Percentiles rank a stretch among this genome's conserved stretches.
Conservation (phyloP, 2,797 vertebrate genomes). For the Sardinella longiceps region DNA sequence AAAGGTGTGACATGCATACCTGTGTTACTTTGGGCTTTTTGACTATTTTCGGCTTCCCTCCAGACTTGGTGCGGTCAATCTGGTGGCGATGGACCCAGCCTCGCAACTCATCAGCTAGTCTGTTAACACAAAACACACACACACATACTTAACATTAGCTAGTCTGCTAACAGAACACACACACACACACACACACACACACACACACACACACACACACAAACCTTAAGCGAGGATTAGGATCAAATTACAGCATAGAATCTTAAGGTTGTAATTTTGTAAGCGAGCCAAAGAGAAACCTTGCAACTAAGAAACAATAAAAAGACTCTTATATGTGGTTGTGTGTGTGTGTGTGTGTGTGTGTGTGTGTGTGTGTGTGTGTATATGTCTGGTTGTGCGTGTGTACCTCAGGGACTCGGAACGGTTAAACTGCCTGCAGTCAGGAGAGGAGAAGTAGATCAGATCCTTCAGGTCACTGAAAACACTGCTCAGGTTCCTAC, state of each 20-base stretch:
- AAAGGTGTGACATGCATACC: conserved; percentile 50
- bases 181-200: not conserved
- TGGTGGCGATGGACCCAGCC: conserved; percentile 90
- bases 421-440: conserved; percentile 89
- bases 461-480: conserved; percentile 82
- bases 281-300: too few species aligned
- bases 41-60: conserved; percentile 68
- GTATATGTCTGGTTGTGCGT: not conserved
- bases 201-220: too few species aligned
- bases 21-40: conserved; percentile 79
- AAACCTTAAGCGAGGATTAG: too few species aligned
- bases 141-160: conserved; percentile 72
- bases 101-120: conserved; percentile 84
- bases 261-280: too few species aligned
- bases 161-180: conserved; percentile 67
- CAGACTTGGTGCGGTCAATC: conserved; percentile 83
- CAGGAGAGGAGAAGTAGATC: conserved; percentile 83
- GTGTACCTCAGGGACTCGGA: conserved; percentile 87
- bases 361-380: not conserved
- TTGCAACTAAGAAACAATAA: too few species aligned
- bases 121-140: conserved; percentile 49
- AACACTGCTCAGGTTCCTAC: conserved; percentile 81
- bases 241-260: too few species aligned
- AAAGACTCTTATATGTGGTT: too few species aligned
- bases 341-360: too few species aligned